Evolutionary conservation across 2,113 vertebrate species (phyloP).

Genomic region (Notarius quadriscutis): DNA sequence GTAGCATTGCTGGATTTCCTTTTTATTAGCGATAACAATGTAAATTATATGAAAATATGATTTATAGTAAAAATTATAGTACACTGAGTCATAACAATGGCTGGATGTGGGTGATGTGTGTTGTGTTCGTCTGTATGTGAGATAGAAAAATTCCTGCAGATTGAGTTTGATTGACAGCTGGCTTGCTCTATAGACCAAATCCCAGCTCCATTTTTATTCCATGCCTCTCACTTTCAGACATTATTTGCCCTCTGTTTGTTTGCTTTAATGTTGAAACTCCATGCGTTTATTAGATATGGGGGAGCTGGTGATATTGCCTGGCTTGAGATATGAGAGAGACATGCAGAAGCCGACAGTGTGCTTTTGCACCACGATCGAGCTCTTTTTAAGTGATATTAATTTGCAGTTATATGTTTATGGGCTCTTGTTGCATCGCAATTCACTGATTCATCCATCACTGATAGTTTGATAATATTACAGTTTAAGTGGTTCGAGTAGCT

Average conservation of each 20-base stretch:
- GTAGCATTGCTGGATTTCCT: neutral
- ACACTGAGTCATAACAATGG: neutral
- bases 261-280: constrained; percentile 61
- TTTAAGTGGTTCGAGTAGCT: constrained; percentile 22
- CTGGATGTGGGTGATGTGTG: neutral
- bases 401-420: constrained; percentile 2
- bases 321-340: constrained; percentile 36
- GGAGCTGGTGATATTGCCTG: constrained; percentile 68
- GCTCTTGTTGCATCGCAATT: neutral
- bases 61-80: neutral
- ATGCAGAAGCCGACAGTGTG: neutral
- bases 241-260: constrained; percentile 61
- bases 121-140: constrained; percentile 34
- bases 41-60: neutral
- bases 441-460: neutral
- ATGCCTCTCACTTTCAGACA: constrained; percentile 3
- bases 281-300: constrained; percentile 68
- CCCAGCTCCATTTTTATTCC: constrained; percentile 29
- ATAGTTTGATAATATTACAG: constrained; percentile 20
- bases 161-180: constrained; percentile 65
- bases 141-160: neutral
- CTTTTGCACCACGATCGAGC: too few relatives aligned
- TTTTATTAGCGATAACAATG: neutral
- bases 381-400: neutral
- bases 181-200: constrained; percentile 65